These are phyloP conservation scores for Pseudorectes ferrugineus DNA, from an alignment of 2,113 vertebrate species.

Conservation along the genomic window DNA sequence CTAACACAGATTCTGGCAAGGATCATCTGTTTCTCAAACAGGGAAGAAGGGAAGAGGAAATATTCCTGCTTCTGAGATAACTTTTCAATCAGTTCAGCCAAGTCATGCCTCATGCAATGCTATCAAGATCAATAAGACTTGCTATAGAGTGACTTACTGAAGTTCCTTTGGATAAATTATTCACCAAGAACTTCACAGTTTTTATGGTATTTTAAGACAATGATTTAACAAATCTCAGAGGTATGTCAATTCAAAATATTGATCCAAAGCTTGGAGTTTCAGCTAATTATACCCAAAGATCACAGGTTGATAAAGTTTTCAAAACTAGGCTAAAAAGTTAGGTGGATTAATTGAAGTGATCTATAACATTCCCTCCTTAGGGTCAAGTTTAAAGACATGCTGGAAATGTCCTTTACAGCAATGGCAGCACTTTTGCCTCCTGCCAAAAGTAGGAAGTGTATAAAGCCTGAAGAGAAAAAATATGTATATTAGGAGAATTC, in stretches of 20 bases:
- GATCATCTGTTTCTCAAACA: not conserved
- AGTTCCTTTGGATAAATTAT: constrained; percentile 8
- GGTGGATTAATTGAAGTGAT: not conserved
- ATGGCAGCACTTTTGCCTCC: not conserved
- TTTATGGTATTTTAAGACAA: not conserved
- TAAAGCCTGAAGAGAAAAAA: not conserved
- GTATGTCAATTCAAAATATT: not conserved
- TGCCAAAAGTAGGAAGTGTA: not conserved
- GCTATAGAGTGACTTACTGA: not conserved
- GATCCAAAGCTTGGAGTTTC: not conserved
- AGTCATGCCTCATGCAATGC: not conserved
- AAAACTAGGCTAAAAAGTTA: not conserved
- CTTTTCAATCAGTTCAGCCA: not conserved
- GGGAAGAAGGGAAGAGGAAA: not conserved
- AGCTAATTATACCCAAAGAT: not conserved
- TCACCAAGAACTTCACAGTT: not conserved
- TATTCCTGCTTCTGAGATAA: not conserved
- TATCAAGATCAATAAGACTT: not conserved
- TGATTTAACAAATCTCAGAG: not conserved
- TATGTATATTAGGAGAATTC: not conserved
- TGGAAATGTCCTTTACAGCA: not conserved
- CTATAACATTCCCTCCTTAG: not conserved
- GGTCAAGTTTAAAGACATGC: not conserved
- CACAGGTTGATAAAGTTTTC: not conserved
- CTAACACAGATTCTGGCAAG: not conserved